phyloP scores from a whole-genome alignment of 2,888 invertebrate species.

The Macaria liturata region DNA sequence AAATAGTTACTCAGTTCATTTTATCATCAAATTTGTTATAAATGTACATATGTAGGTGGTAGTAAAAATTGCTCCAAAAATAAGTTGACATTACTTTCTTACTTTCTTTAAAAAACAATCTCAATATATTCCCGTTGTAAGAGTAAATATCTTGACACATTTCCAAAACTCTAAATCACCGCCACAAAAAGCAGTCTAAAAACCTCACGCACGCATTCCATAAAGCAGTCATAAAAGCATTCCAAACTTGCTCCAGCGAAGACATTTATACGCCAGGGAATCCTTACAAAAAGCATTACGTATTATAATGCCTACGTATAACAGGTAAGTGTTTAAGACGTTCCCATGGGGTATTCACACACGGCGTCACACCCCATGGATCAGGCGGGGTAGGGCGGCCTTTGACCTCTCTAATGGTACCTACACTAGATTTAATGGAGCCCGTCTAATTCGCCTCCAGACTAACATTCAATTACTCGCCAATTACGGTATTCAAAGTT shows the following conservation, averaged over 20 bases:
- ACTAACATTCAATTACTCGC: constrained; percentile 8
- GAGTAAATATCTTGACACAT: too few species aligned
- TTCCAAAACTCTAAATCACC: too few species aligned
- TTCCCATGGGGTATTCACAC: constrained; percentile 77
- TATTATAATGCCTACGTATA: constrained; percentile 12
- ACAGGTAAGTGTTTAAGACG: constrained; percentile 40
- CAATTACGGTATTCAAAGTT: not conserved
- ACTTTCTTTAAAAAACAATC: too few species aligned
- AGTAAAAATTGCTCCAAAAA: too few species aligned
- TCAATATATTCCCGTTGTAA: too few species aligned
- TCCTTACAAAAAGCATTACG: constrained; percentile 35
- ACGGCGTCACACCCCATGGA: constrained; percentile 72
- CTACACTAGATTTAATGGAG: constrained; percentile 17
- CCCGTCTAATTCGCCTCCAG: constrained; percentile 6
- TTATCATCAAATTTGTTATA: too few species aligned
- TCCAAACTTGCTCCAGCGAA: constrained; percentile 18
- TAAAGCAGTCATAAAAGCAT: constrained; percentile 22
- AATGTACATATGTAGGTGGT: too few species aligned
- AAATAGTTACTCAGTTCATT: too few species aligned
- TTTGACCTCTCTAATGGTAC: constrained; percentile 51
- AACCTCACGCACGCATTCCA: not conserved
- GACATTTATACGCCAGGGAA: constrained; percentile 16
- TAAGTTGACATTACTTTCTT: too few species aligned
- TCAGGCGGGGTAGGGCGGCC: constrained; percentile 56
- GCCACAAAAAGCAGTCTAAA: not conserved